phyloP scores from a whole-genome alignment of 2,797 vertebrate genomes.

The Acropternis orthonyx region DNA sequence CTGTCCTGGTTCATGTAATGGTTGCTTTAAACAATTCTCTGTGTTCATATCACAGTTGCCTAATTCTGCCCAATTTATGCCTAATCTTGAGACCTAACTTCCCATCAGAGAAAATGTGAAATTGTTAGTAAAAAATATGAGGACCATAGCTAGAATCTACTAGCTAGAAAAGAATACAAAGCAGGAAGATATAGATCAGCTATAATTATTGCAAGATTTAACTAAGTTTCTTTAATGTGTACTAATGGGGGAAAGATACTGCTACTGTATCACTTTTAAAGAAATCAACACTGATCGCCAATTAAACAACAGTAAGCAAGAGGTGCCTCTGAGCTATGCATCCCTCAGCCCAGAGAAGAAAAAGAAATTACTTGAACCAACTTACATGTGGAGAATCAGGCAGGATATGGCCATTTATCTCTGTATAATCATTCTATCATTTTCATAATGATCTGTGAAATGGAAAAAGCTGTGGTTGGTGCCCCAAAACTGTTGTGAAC shows the following conservation, averaged over 20 bases:
- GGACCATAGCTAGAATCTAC: not conserved
- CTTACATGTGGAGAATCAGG: not conserved
- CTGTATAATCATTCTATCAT: not conserved
- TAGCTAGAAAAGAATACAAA: not conserved
- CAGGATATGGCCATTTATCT: not conserved
- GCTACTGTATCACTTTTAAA: not conserved
- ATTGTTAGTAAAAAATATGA: not conserved
- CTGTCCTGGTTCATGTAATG: rapidly evolving
- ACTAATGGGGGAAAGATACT: not conserved
- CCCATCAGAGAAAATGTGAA: not conserved
- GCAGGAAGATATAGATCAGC: not conserved
- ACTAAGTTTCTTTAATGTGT: not conserved
- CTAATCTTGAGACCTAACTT: not conserved
- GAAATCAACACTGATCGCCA: not conserved
- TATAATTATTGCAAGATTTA: not conserved
- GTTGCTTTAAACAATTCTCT: not conserved
- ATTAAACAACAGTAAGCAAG: not conserved
- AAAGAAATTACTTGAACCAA: not conserved
- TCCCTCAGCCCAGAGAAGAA: not conserved
- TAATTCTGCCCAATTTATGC: not conserved
- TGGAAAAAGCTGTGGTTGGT: not conserved
- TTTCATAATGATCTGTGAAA: not conserved
- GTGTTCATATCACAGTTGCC: not conserved
- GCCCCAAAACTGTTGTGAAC: not conserved
- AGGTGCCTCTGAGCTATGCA: not conserved